Evolutionary conservation across 30 jellyfish, hydroid and myxozoan genomes (phyloP), one percentile per base, ranked within the genome.

Genomic region (Catostylus mosaicus): DNA sequence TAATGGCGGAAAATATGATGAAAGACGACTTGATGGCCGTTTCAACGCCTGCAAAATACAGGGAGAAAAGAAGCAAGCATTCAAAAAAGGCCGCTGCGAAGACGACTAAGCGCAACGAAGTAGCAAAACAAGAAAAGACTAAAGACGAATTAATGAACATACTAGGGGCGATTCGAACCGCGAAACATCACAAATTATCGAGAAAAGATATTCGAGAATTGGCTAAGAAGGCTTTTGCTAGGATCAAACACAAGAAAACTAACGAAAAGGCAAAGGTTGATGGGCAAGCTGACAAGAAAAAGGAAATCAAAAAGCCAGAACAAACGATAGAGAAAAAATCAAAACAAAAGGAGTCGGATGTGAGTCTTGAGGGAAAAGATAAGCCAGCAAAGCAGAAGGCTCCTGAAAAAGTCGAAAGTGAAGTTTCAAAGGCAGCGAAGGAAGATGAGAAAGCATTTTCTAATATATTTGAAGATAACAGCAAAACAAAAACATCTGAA

Each of bases 221-320:
- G 26, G 99, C 99, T 1, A 95, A 86, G 69, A 95, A 95, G 82
- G 99, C 99, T 16, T 86, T 95, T 52, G 97, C 96, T 1, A 67
- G 92, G 30, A 50, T 90, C 70, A 80, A 95, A 66, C 48, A 72
- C 74, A 72, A 61, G 67, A 73, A 78, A 77, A 51, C 59, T 26
- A 35, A 30, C 37, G 73, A 34, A 16, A 75, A 81, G 43, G 35
- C 68, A 2, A 36, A 33, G 40, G 19, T 10, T 16, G 80, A 34
- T 6, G 56, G 33, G 20, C 35, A 36, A 18, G 36, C 67, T 43
- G 77, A 26, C 69, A 71, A 46, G 83, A 59, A 40, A 62, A 46
- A 29, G 31, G 64, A 19, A 27, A 30, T 8, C 46, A 75, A 51
- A 23, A 34, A 50, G 40, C 23, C n/a, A 1, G 67, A 47, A 14